A percentile compares a stretch with the other conserved stretches of the same genome.
Conservation (phyloP, 2,797 vertebrate genomes). For the Nasua narica region DNA sequence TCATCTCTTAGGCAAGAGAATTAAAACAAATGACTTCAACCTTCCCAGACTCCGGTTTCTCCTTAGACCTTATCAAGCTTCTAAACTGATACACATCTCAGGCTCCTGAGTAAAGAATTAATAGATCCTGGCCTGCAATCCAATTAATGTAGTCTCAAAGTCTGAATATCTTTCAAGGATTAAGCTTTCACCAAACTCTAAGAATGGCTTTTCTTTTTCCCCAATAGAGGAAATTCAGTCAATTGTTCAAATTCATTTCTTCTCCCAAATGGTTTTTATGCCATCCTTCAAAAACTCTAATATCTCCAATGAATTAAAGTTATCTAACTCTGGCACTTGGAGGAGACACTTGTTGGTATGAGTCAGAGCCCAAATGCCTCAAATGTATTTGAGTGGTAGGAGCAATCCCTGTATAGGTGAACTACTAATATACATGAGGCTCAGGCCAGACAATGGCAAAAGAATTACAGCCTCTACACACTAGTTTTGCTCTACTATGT, state of each 20-base stretch:
- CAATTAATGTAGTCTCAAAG: neutral
- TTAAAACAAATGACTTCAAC: neutral
- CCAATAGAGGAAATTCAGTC: neutral
- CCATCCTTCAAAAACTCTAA: neutral
- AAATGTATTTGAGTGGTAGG: neutral
- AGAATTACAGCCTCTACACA: neutral
- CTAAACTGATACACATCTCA: neutral
- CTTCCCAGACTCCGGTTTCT: neutral
- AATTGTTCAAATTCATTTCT: slow-evolving; percentile 18
- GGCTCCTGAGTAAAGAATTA: neutral
- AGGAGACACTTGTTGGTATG: neutral
- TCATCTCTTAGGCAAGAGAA: neutral
- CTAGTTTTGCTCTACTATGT: neutral
- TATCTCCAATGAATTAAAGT: neutral
- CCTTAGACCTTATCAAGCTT: neutral
- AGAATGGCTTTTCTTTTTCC: neutral
- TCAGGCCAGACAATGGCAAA: neutral
- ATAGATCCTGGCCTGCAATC: neutral
- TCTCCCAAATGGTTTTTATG: neutral
- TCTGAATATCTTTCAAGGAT: neutral
- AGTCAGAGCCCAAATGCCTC: neutral
- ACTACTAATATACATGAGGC: neutral
- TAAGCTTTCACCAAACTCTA: neutral
- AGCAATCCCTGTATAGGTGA: neutral
- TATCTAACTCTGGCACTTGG: neutral